Percentiles rank a stretch among this genome's conserved stretches.
Conservation (phyloP, 2,797 vertebrate species). For the Gadopsis marmoratus region DNA sequence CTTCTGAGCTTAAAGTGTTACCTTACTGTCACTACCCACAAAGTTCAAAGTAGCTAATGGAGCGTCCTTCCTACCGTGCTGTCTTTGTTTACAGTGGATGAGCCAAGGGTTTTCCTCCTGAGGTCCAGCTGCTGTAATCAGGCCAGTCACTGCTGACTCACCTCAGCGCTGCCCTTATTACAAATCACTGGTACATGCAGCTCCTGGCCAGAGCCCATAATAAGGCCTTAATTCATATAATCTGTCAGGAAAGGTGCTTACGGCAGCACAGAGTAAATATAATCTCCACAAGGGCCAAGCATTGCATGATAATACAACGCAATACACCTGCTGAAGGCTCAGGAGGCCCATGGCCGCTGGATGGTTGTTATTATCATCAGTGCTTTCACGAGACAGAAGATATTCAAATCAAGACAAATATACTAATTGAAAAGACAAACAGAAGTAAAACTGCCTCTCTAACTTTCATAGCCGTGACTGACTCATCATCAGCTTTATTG, state of each 20-base stretch:
- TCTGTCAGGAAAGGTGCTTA: constrained; percentile 83
- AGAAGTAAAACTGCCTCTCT: neutral
- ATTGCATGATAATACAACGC: constrained; percentile 56
- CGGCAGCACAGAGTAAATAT: constrained; percentile 78
- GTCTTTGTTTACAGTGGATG: constrained; percentile 57
- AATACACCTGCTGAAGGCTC: constrained; percentile 56
- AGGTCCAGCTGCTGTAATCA: constrained; percentile 76
- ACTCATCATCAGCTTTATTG: neutral
- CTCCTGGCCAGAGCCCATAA: constrained; percentile 77
- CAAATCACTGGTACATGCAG: constrained; percentile 78
- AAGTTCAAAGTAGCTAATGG: constrained; percentile 23
- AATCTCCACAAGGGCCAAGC: constrained; percentile 68
- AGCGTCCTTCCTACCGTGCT: constrained; percentile 46
- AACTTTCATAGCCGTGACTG: neutral
- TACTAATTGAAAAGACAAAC: neutral
- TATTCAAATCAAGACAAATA: constrained; percentile 7
- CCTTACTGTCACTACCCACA: neutral
- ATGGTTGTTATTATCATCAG: constrained; percentile 14
- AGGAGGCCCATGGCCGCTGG: constrained; percentile 30
- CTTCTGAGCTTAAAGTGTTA: neutral
- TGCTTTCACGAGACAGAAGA: neutral
- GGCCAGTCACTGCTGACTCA: constrained; percentile 78
- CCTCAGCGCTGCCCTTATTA: constrained; percentile 83
- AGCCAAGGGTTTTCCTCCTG: constrained; percentile 69
- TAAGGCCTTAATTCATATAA: constrained; percentile 84